These are phyloP conservation scores for Anabacerthia variegaticeps DNA, from an alignment of 2,797 vertebrate genomes.

Conservation along the genomic window DNA sequence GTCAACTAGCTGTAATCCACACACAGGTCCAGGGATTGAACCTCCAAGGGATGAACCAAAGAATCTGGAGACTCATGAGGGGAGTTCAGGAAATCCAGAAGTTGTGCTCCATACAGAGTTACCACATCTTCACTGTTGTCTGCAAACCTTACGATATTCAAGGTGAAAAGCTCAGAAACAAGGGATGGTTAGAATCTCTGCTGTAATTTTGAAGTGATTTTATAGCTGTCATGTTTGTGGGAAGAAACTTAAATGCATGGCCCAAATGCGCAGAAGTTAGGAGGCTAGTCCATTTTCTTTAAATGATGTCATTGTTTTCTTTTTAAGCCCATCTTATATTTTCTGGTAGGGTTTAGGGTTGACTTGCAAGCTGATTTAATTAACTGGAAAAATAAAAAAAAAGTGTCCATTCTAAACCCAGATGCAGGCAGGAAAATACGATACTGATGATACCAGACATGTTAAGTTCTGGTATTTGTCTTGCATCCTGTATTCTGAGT, in stretches of 20 bases:
- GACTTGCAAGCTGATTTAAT: neutral
- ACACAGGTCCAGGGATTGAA: fast-evolving
- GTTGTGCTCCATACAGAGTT: neutral
- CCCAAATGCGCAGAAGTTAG: neutral
- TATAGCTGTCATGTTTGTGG: neutral
- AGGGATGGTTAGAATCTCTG: neutral
- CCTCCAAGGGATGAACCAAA: neutral
- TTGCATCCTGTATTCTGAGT: neutral
- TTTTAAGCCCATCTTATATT: neutral
- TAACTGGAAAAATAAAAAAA: neutral
- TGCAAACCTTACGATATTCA: neutral
- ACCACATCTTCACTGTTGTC: neutral
- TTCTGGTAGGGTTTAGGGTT: neutral
- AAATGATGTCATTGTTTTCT: neutral
- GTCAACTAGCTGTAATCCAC: neutral
- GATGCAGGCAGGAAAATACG: neutral
- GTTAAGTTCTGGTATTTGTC: neutral
- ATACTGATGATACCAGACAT: neutral
- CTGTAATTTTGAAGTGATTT: neutral
- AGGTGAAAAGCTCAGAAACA: neutral
- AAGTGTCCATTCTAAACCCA: neutral
- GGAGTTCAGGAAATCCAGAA: neutral
- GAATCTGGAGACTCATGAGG: neutral
- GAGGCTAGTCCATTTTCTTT: neutral
- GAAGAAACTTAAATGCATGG: neutral